Percentiles rank a stretch among this genome's conserved stretches.
Conservation (phyloP, 2,888 invertebrate species). For the Orthosia cruda region DNA sequence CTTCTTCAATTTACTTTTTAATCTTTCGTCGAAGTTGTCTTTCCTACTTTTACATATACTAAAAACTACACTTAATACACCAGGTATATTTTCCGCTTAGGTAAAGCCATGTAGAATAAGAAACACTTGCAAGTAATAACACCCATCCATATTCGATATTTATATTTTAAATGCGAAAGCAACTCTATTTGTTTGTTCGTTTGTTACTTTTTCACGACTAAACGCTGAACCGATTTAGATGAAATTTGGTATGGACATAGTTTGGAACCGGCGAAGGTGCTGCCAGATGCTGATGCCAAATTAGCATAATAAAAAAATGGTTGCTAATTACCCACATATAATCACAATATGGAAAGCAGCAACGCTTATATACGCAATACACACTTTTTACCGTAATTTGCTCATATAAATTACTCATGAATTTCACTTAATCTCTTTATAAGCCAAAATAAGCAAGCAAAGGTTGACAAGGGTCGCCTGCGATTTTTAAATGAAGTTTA, state of each 20-base stretch:
- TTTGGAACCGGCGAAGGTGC: too few species aligned
- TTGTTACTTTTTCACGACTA: too few species aligned
- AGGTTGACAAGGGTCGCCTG: conserved; percentile 82
- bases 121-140: not conserved
- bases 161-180: too few species aligned
- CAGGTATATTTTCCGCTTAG: not conserved
- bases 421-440: conserved; percentile 79
- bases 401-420: conserved; percentile 75
- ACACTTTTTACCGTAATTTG: conserved; percentile 63
- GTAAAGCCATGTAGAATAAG: not conserved
- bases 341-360: conserved; percentile 44
- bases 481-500: conserved; percentile 80
- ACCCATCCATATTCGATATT: not conserved
- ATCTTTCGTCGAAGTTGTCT: too few species aligned
- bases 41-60: too few species aligned
- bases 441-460: conserved; percentile 46
- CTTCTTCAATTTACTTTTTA: too few species aligned
- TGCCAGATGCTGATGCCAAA: too few species aligned
- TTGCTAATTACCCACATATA: conserved; percentile 4
- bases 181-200: too few species aligned
- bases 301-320: too few species aligned
- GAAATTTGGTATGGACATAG: too few species aligned
- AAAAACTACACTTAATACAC: too few species aligned
- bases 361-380: conserved; percentile 44
- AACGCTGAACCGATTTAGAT: too few species aligned